phyloP scores from a whole-genome alignment of 2,888 invertebrate species.

The Caradrina clavipalpis region DNA sequence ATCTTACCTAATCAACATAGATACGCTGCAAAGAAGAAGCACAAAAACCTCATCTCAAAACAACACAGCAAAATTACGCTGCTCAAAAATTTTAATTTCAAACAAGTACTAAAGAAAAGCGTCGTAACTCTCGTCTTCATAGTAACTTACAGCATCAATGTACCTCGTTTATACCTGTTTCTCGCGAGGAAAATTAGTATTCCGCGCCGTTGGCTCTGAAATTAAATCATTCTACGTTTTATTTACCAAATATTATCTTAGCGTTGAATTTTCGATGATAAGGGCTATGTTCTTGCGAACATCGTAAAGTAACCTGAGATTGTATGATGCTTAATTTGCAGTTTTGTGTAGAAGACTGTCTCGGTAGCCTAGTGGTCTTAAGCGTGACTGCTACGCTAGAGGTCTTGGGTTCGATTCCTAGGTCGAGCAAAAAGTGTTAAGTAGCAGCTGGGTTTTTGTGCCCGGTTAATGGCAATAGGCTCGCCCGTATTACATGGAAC shows the following conservation, averaged over 20 bases:
- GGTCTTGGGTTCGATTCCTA: no score
- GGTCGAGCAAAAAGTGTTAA: no score
- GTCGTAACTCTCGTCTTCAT: slow-evolving; percentile 28
- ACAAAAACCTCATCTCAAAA: background rate
- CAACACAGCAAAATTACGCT: slow-evolving; percentile 11
- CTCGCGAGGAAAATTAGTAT: slow-evolving; percentile 61
- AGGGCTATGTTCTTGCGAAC: slow-evolving; percentile 43
- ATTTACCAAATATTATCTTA: slow-evolving; percentile 63
- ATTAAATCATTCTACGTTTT: slow-evolving; percentile 65
- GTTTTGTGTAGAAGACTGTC: no score
- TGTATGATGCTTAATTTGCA: slow-evolving; percentile 43
- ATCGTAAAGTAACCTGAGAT: slow-evolving; percentile 50
- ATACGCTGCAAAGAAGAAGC: background rate
- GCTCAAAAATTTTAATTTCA: slow-evolving; percentile 35
- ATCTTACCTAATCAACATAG: no score
- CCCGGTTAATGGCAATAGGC: no score
- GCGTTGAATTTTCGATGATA: slow-evolving; percentile 60
- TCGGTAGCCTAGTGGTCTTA: no score
- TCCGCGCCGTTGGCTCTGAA: slow-evolving; percentile 51
- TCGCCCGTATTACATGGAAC: no score
- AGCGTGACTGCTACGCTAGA: no score
- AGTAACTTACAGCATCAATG: slow-evolving; percentile 51
- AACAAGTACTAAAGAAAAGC: slow-evolving; percentile 33
- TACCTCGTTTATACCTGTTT: slow-evolving; percentile 56
- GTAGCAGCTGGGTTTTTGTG: no score